Evolutionary conservation across 2,113 vertebrate genomes (phyloP).

Genomic region (Neolamprologus cancellatus): DNA sequence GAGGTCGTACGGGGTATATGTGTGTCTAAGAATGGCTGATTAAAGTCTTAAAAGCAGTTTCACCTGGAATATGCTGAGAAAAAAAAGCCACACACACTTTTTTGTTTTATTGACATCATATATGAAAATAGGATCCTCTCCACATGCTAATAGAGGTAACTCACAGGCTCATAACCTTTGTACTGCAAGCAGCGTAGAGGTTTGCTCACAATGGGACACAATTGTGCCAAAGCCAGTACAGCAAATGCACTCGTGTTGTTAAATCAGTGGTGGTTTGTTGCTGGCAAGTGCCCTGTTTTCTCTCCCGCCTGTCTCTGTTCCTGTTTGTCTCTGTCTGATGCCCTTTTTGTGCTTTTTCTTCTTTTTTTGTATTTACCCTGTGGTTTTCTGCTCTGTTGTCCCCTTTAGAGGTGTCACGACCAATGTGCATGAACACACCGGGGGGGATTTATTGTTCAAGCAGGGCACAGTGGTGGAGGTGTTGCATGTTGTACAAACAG

Average conservation of each 20-base stretch:
- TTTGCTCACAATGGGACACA: slow-evolving; percentile 26
- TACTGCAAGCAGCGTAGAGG: neutral
- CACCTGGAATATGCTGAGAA: neutral
- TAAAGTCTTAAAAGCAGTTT: slow-evolving; percentile 35
- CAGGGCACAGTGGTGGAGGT: neutral
- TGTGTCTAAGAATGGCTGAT: slow-evolving; percentile 21
- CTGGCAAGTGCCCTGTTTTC: neutral
- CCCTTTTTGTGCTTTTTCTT: slow-evolving; percentile 6
- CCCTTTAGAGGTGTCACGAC: slow-evolving; percentile 37
- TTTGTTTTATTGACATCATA: neutral
- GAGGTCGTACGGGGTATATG: neutral
- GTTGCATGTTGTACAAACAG: neutral
- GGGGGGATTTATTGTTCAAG: slow-evolving; percentile 15
- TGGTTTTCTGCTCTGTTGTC: slow-evolving; percentile 24
- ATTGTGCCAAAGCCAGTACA: slow-evolving; percentile 14
- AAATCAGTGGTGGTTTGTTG: slow-evolving; percentile 25
- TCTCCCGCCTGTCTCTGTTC: neutral
- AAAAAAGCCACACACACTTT: neutral
- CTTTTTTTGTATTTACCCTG: neutral
- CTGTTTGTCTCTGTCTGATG: slow-evolving; percentile 8
- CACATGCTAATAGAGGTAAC: neutral
- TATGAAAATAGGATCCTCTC: neutral
- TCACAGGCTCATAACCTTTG: slow-evolving; percentile 13
- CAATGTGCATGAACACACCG: slow-evolving; percentile 25
- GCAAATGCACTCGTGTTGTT: slow-evolving; percentile 21